Percentiles rank a stretch among this genome's conserved stretches.
These are phyloP conservation scores for Plusia festucae DNA, from an alignment of 2,888 invertebrate species.

Conservation along the genomic window DNA sequence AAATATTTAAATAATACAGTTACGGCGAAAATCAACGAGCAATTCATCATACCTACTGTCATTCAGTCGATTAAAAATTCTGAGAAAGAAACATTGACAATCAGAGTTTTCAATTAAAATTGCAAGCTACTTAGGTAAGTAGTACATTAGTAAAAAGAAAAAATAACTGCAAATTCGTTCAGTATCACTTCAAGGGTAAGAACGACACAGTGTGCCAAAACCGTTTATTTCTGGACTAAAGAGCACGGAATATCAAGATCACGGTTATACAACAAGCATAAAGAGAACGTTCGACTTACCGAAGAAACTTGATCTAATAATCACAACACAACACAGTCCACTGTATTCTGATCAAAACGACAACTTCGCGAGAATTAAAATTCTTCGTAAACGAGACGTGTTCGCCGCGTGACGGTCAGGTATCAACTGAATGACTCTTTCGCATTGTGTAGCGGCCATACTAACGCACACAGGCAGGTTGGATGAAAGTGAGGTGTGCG, in stretches of 20 bases:
- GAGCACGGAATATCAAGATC: slow-evolving; percentile 68
- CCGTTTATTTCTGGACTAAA: slow-evolving; percentile 78
- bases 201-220: slow-evolving; percentile 75
- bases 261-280: slow-evolving; percentile 62
- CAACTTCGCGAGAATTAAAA: slow-evolving; percentile 56
- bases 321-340: slow-evolving; percentile 78
- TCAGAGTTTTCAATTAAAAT: neutral
- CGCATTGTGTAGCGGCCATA: slow-evolving; percentile 62
- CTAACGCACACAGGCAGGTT: slow-evolving; percentile 60
- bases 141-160: slow-evolving; percentile 29
- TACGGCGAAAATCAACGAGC: slow-evolving; percentile 26
- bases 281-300: slow-evolving; percentile 72
- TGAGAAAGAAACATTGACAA: slow-evolving; percentile 9
- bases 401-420: slow-evolving; percentile 63
- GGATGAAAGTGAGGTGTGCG: slow-evolving; percentile 72
- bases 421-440: slow-evolving; percentile 77
- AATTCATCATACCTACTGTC: slow-evolving; percentile 7
- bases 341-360: slow-evolving; percentile 56
- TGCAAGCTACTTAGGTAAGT: slow-evolving; percentile 14
- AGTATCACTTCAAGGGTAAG: slow-evolving; percentile 76
- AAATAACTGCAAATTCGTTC: slow-evolving; percentile 45
- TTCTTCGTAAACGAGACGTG: slow-evolving; percentile 61
- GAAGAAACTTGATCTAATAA: slow-evolving; percentile 66
- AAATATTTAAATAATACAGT: slow-evolving; percentile 38
- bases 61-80: slow-evolving; percentile 16